phyloP scores from a whole-genome alignment of 2,888 invertebrate species.

The Rhaphigaster nebulosa region DNA sequence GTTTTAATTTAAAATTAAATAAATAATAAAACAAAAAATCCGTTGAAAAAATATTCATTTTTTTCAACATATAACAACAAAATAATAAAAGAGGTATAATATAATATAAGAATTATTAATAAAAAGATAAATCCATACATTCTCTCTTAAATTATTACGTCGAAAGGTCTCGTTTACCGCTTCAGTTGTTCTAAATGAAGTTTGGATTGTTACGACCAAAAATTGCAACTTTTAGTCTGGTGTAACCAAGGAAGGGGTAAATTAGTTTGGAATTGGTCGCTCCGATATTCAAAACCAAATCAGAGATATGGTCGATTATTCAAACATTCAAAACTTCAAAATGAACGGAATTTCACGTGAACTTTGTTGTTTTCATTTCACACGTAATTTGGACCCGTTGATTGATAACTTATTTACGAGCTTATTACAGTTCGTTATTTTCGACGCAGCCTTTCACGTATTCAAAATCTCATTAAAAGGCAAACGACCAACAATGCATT shows the following conservation, averaged over 20 bases:
- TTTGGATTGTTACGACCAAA: neutral
- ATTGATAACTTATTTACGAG: neutral
- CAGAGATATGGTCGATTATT: neutral
- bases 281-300: conserved; percentile 2
- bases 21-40: neutral
- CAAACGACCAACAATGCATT: neutral
- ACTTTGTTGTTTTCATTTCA: conserved; percentile 3
- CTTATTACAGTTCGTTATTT: neutral
- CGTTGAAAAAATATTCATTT: too few species aligned
- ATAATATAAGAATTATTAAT: too few species aligned
- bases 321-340: neutral
- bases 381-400: neutral
- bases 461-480: conserved; percentile 9
- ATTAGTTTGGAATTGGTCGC: neutral
- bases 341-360: neutral
- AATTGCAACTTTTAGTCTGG: neutral
- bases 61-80: too few species aligned
- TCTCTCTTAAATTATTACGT: neutral
- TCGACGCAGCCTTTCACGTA: neutral
- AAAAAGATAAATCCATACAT: too few species aligned
- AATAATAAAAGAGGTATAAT: too few species aligned
- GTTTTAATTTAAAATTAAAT: neutral
- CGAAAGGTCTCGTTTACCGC: neutral
- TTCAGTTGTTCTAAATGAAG: neutral
- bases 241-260: neutral